phyloP scores from a whole-genome alignment of 92 coral and sea anemone species.

The Siderastrea radians region DNA sequence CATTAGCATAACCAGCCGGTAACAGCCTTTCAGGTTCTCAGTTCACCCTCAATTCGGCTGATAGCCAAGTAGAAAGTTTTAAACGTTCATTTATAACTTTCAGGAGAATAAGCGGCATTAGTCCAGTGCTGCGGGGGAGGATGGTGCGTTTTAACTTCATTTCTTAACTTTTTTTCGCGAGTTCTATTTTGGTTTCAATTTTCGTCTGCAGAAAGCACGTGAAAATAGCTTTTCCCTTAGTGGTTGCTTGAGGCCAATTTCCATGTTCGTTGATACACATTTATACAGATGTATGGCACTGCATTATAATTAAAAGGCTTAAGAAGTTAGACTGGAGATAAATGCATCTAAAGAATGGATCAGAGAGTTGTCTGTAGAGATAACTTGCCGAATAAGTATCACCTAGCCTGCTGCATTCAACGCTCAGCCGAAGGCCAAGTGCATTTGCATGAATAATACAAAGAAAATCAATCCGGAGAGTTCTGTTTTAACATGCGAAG shows the following conservation, averaged over 20 bases:
- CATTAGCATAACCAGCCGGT: slow-evolving; percentile 38
- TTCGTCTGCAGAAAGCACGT: not conserved
- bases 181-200: not conserved
- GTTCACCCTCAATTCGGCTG: slow-evolving; percentile 16
- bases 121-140: slow-evolving; percentile 8
- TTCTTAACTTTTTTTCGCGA: not conserved
- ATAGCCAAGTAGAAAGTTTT: not conserved
- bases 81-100: not conserved
- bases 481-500: not conserved
- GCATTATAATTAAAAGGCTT: not conserved
- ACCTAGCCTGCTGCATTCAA: not conserved
- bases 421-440: slow-evolving; percentile 2
- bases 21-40: not conserved
- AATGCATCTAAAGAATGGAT: not conserved
- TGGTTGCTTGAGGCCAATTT: not conserved
- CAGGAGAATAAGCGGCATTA: not conserved
- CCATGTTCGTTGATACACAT: not conserved
- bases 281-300: not conserved
- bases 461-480: not conserved
- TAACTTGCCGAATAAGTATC: not conserved
- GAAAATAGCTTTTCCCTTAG: not conserved
- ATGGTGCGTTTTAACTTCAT: not conserved
- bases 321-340: too few relatives aligned
- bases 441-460: not conserved
- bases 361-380: too few relatives aligned